Evolutionary conservation across 2,113 vertebrate species (phyloP), one percentile per base, ranked within the genome.

Genomic region (Rhodinocichla rosea): DNA sequence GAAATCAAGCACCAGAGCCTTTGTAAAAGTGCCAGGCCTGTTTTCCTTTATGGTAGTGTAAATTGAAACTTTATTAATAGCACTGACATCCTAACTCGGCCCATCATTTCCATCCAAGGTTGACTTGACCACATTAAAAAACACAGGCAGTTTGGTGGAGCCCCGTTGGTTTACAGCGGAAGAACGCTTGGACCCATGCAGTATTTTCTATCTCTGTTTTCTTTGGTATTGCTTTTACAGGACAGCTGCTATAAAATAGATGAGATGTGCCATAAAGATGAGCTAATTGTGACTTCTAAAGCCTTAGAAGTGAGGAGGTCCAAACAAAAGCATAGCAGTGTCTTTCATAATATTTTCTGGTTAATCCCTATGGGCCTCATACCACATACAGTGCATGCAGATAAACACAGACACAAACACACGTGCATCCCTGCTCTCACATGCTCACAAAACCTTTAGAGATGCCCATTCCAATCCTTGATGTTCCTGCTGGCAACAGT

Each of bases 191-290:
- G 37, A 39, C 63, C 50, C 14, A 22, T 30, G 44, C 10, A 8
- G 15, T 64, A 45, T 80, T 83, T 95, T 44, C 77, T 84, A 71
- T 78, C 52, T 28, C 11, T 91, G 27, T 76, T 94, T 76, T 60
- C 64, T 69, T 76, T 96, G 77, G 85, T 91, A 8, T 47, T 89
- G 74, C 85, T 89, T 95, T 94, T 79, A 68, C 8, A 28, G 42
- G 45, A 87, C 23, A 84, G 33, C 35, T 95, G 84, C 65, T 75
- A 47, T 87, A 87, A 92, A 95, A 85, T 53, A 49, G 18, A 62
- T 14, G 42, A 79, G 37, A 83, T 60, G n/a, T 39, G 30, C 42
- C 70, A 23, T 74, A 55, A 95, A 82, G 67, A 24, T 75, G 64
- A 90, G 24, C 47, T 92, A 93, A 56, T 53, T 76, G 24, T 90